phyloP scores from a whole-genome alignment of 2,113 vertebrate species.

The Xyliphius kryptos region DNA sequence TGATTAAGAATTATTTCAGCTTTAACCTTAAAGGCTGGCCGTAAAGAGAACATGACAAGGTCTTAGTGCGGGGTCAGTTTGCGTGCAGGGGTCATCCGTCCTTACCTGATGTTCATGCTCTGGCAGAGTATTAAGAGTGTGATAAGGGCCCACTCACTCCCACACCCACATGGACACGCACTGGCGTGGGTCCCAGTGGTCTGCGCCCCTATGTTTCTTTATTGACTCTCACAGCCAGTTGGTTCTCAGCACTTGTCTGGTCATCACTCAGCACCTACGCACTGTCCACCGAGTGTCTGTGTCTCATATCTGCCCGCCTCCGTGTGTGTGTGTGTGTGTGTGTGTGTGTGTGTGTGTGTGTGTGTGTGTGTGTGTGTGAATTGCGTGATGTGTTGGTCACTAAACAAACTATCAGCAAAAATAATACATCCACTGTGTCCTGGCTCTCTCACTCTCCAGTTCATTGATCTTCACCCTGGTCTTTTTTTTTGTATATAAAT shows the following conservation, averaged over 20 bases:
- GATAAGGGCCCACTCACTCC: constrained; percentile 27
- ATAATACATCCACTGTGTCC: background rate
- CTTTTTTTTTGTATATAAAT: too few relatives aligned
- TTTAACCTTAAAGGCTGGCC: too few relatives aligned
- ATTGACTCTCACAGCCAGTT: constrained; percentile 46
- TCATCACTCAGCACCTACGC: constrained; percentile 48
- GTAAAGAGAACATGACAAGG: background rate
- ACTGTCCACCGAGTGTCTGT: constrained; percentile 31
- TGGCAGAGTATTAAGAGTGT: constrained; percentile 37
- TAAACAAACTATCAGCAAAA: constrained; percentile 4
- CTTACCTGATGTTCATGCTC: constrained; percentile 34
- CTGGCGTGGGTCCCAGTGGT: constrained; percentile 40
- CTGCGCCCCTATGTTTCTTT: constrained; percentile 33
- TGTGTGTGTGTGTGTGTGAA: constrained; percentile 13
- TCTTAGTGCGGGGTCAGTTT: constrained; percentile 8
- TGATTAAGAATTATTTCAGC: too few relatives aligned
- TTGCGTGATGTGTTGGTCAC: background rate
- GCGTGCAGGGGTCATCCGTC: constrained; percentile 28
- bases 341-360: constrained; percentile 22
- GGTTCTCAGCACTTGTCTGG: constrained; percentile 36
- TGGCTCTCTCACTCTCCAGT: too few relatives aligned
- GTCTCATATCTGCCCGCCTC: constrained; percentile 37
- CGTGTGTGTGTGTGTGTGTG: constrained; percentile 28
- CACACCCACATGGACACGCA: constrained; percentile 13
- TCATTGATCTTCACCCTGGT: too few relatives aligned